phyloP scores from a whole-genome alignment of 2,113 vertebrate species.

The Menura novaehollandiae region DNA sequence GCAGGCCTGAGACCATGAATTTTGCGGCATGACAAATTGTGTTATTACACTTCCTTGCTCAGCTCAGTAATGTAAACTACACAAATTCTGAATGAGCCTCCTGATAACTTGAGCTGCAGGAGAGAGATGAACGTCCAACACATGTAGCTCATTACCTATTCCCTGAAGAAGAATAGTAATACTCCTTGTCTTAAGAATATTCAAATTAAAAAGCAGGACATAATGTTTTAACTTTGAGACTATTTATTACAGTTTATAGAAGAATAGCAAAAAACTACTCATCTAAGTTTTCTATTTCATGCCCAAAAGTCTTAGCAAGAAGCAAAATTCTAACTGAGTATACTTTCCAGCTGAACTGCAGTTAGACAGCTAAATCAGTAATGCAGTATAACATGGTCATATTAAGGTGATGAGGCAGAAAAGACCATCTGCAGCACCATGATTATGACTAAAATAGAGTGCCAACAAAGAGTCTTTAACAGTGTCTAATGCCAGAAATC shows the following conservation, averaged over 20 bases:
- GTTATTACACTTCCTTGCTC: not conserved
- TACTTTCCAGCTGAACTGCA: conserved; percentile 72
- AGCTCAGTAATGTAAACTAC: not conserved
- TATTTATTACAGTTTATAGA: not conserved
- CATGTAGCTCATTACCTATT: not conserved
- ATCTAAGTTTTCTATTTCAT: conserved; percentile 33
- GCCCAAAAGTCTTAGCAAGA: conserved; percentile 19
- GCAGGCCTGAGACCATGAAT: not conserved
- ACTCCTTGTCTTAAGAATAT: not conserved
- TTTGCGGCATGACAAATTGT: not conserved
- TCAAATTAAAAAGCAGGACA: not conserved
- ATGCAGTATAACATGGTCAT: conserved; percentile 68
- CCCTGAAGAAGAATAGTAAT: not conserved
- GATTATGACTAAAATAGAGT: conserved; percentile 50
- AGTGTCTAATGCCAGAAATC: conserved; percentile 45
- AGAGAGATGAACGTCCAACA: not conserved
- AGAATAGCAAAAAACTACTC: not conserved
- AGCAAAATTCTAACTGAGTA: conserved; percentile 57
- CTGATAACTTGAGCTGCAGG: not conserved
- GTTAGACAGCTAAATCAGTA: conserved; percentile 75
- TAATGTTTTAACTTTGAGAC: not conserved
- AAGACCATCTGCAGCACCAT: conserved; percentile 71
- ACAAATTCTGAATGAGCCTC: not conserved
- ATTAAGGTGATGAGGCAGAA: conserved; percentile 74
- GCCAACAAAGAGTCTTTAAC: conserved; percentile 26